phyloP scores from a whole-genome alignment of 2,888 invertebrate genomes.

The Drosophila hamatofila region DNA sequence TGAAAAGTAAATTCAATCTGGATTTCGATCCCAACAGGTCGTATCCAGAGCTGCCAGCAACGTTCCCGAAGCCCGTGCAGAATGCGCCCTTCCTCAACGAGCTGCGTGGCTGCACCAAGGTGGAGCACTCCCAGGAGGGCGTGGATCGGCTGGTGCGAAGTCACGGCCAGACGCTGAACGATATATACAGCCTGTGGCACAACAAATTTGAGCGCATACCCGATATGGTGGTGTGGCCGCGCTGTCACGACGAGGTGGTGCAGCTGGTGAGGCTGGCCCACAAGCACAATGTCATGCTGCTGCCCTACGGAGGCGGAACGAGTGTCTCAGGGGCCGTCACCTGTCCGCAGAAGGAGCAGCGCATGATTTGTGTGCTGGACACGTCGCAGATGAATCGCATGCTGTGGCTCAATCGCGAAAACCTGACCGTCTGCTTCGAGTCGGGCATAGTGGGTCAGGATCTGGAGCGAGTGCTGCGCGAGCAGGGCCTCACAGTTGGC shows the following conservation, averaged over 20 bases:
- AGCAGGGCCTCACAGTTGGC: slow-evolving; percentile 94
- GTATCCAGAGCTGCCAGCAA: slow-evolving; percentile 87
- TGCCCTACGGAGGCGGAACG: slow-evolving; percentile 98
- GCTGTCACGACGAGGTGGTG: slow-evolving; percentile 93
- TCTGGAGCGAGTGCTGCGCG: slow-evolving; percentile 92
- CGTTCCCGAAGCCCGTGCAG: slow-evolving; percentile 89
- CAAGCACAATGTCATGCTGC: slow-evolving; percentile 91
- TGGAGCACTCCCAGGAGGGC: slow-evolving; percentile 90
- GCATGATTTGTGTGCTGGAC: slow-evolving; percentile 95
- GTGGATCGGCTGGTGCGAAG: slow-evolving; percentile 94
- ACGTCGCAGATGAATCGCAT: slow-evolving; percentile 98
- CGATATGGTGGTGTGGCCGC: slow-evolving; percentile 97
- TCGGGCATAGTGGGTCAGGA: slow-evolving; percentile 98
- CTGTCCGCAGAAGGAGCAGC: slow-evolving; percentile 91
- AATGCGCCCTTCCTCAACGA: slow-evolving; percentile 88
- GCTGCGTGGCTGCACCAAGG: slow-evolving; percentile 86
- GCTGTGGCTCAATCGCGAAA: slow-evolving; percentile 95
- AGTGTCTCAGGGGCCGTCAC: slow-evolving; percentile 95
- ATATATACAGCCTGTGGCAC: slow-evolving; percentile 91
- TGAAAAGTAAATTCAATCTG: slow-evolving; percentile 90
- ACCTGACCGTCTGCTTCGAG: slow-evolving; percentile 93
- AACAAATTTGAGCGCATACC: slow-evolving; percentile 94
- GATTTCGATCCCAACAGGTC: slow-evolving; percentile 85
- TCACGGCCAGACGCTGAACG: slow-evolving; percentile 97
- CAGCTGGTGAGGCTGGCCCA: slow-evolving; percentile 91